Conservation (phyloP, 2,113 vertebrate species). For the Notothenia rossii region DNA sequence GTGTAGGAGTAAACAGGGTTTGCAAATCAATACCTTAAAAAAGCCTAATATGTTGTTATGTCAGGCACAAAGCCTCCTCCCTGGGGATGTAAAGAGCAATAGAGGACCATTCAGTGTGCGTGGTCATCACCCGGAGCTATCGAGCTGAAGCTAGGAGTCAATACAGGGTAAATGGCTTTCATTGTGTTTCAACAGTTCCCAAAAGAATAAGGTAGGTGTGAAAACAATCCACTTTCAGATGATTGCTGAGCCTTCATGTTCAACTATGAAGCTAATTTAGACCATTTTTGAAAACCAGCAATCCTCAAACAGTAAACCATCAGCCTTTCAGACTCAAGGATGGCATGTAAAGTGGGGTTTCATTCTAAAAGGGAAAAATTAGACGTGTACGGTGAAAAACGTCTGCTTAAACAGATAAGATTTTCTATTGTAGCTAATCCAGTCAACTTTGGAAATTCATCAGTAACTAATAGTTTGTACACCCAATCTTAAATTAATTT, state of each 20-base stretch:
- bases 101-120: slow-evolving; percentile 47
- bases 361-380: slow-evolving; percentile 13
- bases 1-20: slow-evolving; percentile 43
- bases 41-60: slow-evolving; percentile 62
- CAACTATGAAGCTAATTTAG: slow-evolving; percentile 26
- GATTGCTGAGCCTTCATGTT: slow-evolving; percentile 57
- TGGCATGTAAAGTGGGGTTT: slow-evolving; percentile 3
- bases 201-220: slow-evolving; percentile 57
- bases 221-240: slow-evolving; percentile 58
- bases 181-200: slow-evolving; percentile 69
- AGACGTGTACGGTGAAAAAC: background rate
- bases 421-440: slow-evolving; percentile 13
- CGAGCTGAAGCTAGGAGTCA: slow-evolving; percentile 66
- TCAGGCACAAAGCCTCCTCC: slow-evolving; percentile 53
- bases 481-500: background rate
- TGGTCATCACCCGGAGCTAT: slow-evolving; percentile 63
- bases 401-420: background rate
- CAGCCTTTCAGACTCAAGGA: slow-evolving; percentile 1
- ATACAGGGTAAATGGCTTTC: slow-evolving; percentile 65
- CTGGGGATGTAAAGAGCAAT: slow-evolving; percentile 52
- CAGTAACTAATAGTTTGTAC: background rate
- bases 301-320: slow-evolving; percentile 10
- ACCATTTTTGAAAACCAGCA: slow-evolving; percentile 20
- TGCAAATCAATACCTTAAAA: slow-evolving; percentile 64
- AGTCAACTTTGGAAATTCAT: background rate